Evolutionary conservation across 2,113 vertebrate genomes (phyloP).

Genomic region (Triplophysa siluroides): DNA sequence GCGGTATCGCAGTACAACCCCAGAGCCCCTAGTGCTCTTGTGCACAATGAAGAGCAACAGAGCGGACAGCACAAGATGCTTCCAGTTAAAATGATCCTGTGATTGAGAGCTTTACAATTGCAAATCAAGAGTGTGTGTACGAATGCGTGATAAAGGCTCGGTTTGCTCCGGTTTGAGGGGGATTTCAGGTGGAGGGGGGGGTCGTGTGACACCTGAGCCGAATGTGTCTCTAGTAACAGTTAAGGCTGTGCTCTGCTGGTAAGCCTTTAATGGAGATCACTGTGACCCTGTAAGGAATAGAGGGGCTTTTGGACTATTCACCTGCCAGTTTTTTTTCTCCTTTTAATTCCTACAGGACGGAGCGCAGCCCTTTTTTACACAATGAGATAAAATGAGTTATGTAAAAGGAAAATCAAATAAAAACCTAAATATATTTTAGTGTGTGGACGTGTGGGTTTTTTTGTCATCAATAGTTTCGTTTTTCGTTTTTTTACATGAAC

Average conservation of each 20-base stretch:
- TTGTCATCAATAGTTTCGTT: too few relatives aligned
- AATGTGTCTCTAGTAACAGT: constrained; percentile 58
- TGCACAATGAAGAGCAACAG: constrained; percentile 53
- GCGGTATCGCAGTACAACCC: constrained; percentile 16
- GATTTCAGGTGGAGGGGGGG: constrained; percentile 1
- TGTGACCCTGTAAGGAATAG: constrained; percentile 57
- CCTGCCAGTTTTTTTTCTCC: background rate
- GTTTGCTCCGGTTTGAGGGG: constrained; percentile 7
- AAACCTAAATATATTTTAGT: background rate
- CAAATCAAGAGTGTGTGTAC: constrained; percentile 23
- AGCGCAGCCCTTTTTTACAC: background rate
- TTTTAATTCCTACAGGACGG: constrained; percentile 26
- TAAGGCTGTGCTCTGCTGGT: constrained; percentile 53
- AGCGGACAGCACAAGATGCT: constrained; percentile 60
- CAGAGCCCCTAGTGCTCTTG: constrained; percentile 58
- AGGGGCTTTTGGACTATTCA: constrained; percentile 56
- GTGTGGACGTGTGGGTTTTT: too few relatives aligned
- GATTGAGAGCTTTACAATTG: constrained; percentile 50
- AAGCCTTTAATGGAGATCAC: constrained; percentile 62
- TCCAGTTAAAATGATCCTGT: constrained; percentile 57
- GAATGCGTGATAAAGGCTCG: background rate
- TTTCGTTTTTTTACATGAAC: too few relatives aligned
- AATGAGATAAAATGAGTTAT: background rate
- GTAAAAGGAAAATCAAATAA: background rate
- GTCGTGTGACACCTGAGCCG: constrained; percentile 56